phyloP scores from a whole-genome alignment of 92 coral and sea anemone species.

The Blastomussa wellsi region DNA sequence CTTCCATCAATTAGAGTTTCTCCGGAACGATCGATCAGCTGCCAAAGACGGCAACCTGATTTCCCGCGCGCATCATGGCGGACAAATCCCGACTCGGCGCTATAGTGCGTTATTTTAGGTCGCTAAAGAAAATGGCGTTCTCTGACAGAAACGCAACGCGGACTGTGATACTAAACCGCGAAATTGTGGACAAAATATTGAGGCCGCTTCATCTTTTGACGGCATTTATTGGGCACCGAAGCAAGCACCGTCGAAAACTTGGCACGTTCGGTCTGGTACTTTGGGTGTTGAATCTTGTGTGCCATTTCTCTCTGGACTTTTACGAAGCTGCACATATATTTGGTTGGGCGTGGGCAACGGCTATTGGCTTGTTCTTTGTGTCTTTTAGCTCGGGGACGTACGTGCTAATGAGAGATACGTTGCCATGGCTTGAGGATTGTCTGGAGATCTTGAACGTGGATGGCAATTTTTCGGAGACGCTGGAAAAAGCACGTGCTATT shows the following conservation, averaged over 20 bases:
- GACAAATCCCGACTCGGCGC: slow-evolving; percentile 53
- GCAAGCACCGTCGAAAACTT: slow-evolving; percentile 64
- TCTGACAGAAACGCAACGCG: slow-evolving; percentile 21
- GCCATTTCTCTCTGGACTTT: slow-evolving; percentile 89
- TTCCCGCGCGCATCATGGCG: slow-evolving; percentile 36
- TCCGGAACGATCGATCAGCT: background rate
- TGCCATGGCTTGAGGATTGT: slow-evolving; percentile 93
- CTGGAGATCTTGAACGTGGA: slow-evolving; percentile 82
- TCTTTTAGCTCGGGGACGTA: slow-evolving; percentile 81
- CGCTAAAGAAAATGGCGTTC: slow-evolving; percentile 65
- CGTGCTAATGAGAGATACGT: slow-evolving; percentile 64
- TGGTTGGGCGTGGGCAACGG: slow-evolving; percentile 98
- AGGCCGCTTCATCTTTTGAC: slow-evolving; percentile 76
- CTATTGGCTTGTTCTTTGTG: slow-evolving; percentile 80
- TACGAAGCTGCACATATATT: slow-evolving; percentile 92
- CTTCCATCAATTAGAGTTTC: slow-evolving; percentile 10
- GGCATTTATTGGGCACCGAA: slow-evolving; percentile 84
- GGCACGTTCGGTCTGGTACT: slow-evolving; percentile 67
- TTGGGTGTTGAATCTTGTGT: slow-evolving; percentile 71
- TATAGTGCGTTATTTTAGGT: slow-evolving; percentile 55
- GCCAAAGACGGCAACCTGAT: background rate
- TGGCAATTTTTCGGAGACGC: slow-evolving; percentile 81
- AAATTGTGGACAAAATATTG: slow-evolving; percentile 62
- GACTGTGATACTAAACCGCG: slow-evolving; percentile 45
- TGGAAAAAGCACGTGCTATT: slow-evolving; percentile 70